Evolutionary conservation across 2,888 invertebrate species (phyloP).

Genomic region (Dryobotodes eremita): DNA sequence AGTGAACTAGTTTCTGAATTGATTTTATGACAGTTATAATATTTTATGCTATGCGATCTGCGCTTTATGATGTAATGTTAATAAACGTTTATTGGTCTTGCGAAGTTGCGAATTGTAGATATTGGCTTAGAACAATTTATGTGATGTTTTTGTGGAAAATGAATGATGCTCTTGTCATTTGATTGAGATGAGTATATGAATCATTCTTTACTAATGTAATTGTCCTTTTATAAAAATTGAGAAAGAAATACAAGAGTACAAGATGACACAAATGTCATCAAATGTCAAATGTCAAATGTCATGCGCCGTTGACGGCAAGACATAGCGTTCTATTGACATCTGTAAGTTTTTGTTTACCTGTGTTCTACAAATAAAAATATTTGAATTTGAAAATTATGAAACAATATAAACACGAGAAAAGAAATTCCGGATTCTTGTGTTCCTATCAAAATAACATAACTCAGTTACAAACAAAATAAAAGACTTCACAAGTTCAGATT

Average conservation of each 20-base stretch:
- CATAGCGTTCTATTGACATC: no score
- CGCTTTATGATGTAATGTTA: slow-evolving; percentile 34
- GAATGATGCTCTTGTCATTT: background rate
- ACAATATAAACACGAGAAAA: background rate
- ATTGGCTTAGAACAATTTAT: slow-evolving; percentile 27
- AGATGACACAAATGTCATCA: no score
- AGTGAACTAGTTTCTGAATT: slow-evolving; percentile 33
- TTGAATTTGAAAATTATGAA: background rate
- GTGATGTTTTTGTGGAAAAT: slow-evolving; percentile 5
- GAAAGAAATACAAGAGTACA: background rate
- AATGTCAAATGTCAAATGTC: no score
- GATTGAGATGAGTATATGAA: background rate
- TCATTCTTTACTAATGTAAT: background rate
- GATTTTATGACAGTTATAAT: slow-evolving; percentile 40
- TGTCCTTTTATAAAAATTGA: background rate
- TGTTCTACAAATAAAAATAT: no score
- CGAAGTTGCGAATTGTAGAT: slow-evolving; percentile 23
- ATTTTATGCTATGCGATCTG: slow-evolving; percentile 35
- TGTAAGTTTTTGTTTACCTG: no score
- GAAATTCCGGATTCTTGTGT: background rate
- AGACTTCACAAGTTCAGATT: background rate
- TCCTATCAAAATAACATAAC: background rate
- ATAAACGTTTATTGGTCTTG: slow-evolving; percentile 49
- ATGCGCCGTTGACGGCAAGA: no score
- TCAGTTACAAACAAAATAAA: slow-evolving; percentile 5